Percentiles rank a stretch among this genome's conserved stretches.
Evolutionary conservation across 2,113 vertebrate species (phyloP).

Genomic region (Odocoileus hemionus): DNA sequence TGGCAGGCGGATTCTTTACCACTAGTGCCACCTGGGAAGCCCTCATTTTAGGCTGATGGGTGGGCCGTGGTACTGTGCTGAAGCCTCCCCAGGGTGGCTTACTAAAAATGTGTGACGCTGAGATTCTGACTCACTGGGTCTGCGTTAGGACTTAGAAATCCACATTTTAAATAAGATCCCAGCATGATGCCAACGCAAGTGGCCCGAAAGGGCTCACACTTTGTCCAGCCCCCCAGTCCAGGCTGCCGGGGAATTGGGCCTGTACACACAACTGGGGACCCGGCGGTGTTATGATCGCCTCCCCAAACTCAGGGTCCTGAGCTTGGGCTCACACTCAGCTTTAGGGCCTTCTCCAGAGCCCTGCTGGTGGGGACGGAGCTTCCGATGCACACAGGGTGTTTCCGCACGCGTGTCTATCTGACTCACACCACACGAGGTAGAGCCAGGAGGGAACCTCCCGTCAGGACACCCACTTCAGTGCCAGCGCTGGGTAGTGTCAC

Average conservation of each 20-base stretch:
- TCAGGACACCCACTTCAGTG: background rate
- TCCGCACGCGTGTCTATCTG: background rate
- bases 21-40: background rate
- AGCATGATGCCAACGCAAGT: accelerated
- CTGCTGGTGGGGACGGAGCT: background rate
- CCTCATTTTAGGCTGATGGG: too few species aligned
- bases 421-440: background rate
- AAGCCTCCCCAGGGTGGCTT: background rate
- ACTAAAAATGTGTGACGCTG: background rate
- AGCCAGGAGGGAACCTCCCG: background rate
- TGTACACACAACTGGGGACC: accelerated
- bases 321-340: background rate
- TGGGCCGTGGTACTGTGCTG: background rate
- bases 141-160: background rate
- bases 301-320: background rate
- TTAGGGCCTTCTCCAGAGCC: background rate
- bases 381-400: background rate
- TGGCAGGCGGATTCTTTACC: background rate
- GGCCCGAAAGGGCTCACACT: background rate
- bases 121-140: background rate
- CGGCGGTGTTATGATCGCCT: accelerated
- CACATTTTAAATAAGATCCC: background rate
- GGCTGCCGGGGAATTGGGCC: accelerated
- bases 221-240: accelerated
- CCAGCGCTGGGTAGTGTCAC: background rate